Conservation (phyloP, 1,140 invertebrate genomes). For the Drosophila paulistorum region DNA sequence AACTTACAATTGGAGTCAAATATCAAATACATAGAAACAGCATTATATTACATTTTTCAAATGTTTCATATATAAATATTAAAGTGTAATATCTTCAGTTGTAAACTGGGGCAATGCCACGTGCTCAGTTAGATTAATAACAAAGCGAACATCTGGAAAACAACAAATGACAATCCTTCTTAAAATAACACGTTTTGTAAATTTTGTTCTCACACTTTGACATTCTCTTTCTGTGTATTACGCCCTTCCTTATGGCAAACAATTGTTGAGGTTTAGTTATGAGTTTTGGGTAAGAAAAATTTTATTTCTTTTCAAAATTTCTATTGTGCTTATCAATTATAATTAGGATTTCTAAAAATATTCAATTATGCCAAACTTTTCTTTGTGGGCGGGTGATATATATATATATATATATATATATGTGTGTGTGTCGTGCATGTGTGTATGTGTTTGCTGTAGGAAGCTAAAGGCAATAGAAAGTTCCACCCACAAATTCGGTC, state of each 20-base stretch:
- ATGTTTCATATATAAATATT: background rate
- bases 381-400: background rate
- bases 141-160: constrained; percentile 18
- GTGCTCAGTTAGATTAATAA: constrained; percentile 57
- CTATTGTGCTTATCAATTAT: constrained; percentile 13
- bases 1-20: background rate
- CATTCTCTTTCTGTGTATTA: background rate
- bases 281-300: background rate
- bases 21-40: constrained; percentile 4
- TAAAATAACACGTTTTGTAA: constrained; percentile 45
- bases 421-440: background rate
- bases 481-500: constrained; percentile 9
- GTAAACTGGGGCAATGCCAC: constrained; percentile 22
- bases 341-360: constrained; percentile 16
- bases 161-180: constrained; percentile 1
- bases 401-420: too few species aligned
- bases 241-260: background rate
- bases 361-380: constrained; percentile 36
- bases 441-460: constrained; percentile 14
- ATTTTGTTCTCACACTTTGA: background rate
- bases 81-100: constrained; percentile 6
- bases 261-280: background rate
- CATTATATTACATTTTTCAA: constrained; percentile 10
- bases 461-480: constrained; percentile 14
- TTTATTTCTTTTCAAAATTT: background rate